Percentiles rank a stretch among this genome's conserved stretches.
phyloP scores from a whole-genome alignment of 2,113 vertebrate genomes.

The Mohoua ochrocephala region DNA sequence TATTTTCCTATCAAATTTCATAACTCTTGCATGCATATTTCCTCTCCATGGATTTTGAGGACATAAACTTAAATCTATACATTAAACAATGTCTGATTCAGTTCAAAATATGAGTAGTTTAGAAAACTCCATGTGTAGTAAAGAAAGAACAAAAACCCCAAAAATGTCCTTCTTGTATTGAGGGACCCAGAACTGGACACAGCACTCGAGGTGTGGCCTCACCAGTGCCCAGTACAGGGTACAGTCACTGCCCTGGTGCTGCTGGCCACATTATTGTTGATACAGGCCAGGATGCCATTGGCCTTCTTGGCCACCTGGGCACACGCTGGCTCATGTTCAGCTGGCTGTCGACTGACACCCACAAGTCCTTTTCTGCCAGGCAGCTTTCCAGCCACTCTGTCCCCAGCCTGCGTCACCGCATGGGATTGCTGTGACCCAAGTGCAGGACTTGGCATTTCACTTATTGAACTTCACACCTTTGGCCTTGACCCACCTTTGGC shows the following conservation, averaged over 20 bases:
- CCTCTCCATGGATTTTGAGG: background rate
- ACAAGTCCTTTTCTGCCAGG: fast-evolving
- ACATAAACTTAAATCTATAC: background rate
- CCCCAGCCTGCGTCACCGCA: fast-evolving
- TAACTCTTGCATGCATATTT: background rate
- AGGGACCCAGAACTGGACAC: background rate
- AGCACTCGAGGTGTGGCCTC: fast-evolving
- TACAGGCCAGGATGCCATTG: fast-evolving
- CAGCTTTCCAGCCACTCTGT: background rate
- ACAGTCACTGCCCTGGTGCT: background rate
- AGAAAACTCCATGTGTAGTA: background rate
- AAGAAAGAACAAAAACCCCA: background rate
- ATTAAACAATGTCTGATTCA: background rate
- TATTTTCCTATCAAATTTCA: background rate
- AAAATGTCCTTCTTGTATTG: background rate
- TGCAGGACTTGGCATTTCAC: background rate
- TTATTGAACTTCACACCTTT: background rate
- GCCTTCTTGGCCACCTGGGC: background rate
- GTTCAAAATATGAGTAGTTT: background rate
- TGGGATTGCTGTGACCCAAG: background rate
- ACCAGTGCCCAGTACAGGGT: fast-evolving
- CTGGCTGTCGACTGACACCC: fast-evolving
- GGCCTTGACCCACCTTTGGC: too few relatives aligned
- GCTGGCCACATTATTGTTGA: background rate
- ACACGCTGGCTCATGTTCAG: fast-evolving